Base-by-base conservation (phyloP, 30 jellyfish, hydroid and myxozoan genomes). In the Chrysaora quinquecirrha region DNA sequence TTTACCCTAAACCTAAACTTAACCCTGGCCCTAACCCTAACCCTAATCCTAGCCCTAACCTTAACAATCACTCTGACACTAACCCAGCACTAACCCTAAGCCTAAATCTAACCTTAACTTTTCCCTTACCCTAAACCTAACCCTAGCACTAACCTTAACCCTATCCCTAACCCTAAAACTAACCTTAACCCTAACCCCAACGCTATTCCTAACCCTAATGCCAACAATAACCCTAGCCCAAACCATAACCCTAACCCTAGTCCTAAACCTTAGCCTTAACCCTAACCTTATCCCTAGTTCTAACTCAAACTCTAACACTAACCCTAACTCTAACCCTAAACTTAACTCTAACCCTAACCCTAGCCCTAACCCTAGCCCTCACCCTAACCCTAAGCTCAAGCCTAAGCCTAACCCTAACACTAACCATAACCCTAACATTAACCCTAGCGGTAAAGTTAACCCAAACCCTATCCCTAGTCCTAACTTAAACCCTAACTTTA, bases 271-370 rank as follows among this genome's bases (percentile, higher is more conserved):
- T 24, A 64, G 48, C 58, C 76, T 35, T 64, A 64, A 64, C 76
- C 33, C 76, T 64, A 64, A 27, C 76, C 76, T 21, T 64, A 64
- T 18, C 76, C 76, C 76, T 64, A 64, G 27, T 35, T 35, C 76
- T 64, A 64, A 64, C 43, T 35, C 76, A 18, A 19, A 64, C 76
- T 35, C 76, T 64, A 27, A 64, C 76, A 31, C 76, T 64, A 19
- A 64, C 43, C 38, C 76, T 64, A 27, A 64, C 43, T 35, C 76
- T 64, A 19, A 64, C 33, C 76, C 76, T 64, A 64, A 64, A 31
- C 33, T 35, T 64, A 64, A 64, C 76, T 35, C 76, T 19, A 19
- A 64, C 33, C 38, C 76, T 43, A 19, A 64, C 76, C 76, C 76
- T 64, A 64, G 27, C 76, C 33, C 76, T 64, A 21, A 64, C 38